Evolutionary conservation across 2,113 vertebrate species (phyloP).

Genomic region (Gobius niger): DNA sequence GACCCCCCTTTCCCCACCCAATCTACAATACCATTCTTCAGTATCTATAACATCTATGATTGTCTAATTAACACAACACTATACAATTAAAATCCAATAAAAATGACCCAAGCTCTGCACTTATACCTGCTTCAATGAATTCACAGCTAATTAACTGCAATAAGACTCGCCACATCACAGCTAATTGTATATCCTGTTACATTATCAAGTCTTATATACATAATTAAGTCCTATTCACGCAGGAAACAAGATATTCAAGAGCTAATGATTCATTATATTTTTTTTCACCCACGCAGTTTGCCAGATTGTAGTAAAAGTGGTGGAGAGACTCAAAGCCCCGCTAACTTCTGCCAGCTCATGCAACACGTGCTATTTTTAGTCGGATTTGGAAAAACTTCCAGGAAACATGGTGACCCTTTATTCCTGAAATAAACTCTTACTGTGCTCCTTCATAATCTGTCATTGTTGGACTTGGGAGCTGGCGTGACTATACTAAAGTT

Average conservation of each 20-base stretch:
- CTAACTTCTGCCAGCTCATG: neutral
- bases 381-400: constrained; percentile 1
- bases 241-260: no score
- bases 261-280: neutral
- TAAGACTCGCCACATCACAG: no score
- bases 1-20: no score
- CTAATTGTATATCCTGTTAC: neutral
- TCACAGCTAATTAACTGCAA: neutral
- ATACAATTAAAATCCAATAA: neutral
- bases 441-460: constrained; percentile 34
- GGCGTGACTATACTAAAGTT: constrained; percentile 24
- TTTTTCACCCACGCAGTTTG: neutral
- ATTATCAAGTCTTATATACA: neutral
- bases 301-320: neutral
- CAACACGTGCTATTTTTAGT: neutral
- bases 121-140: neutral
- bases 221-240: no score
- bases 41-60: neutral
- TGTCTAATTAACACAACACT: neutral
- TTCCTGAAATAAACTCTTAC: constrained; percentile 35
- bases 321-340: neutral
- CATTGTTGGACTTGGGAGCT: constrained; percentile 25
- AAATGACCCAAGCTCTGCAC: neutral
- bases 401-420: constrained; percentile 13
- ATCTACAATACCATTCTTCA: neutral